Evolutionary conservation across 1,140 invertebrate species (phyloP).

Genomic region (Oryzaephilus surinamensis): DNA sequence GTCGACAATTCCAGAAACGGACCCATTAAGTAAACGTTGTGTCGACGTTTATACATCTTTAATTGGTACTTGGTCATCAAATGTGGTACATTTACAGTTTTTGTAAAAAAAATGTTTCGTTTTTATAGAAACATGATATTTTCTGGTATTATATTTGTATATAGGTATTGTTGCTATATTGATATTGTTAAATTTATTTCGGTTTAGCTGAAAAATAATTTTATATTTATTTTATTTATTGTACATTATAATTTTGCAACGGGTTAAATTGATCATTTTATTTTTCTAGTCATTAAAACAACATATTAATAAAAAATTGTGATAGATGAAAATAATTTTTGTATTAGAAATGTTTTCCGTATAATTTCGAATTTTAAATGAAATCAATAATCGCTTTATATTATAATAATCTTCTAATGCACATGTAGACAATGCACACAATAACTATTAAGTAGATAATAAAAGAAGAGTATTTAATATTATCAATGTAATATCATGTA

Average conservation of each 20-base stretch:
- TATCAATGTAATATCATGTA: not conserved
- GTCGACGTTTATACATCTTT: constrained; percentile 29
- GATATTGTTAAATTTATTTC: constrained; percentile 6
- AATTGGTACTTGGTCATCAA: constrained; percentile 20
- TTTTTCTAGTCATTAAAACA: constrained; percentile 3
- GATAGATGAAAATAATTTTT: constrained; percentile 10
- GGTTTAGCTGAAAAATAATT: constrained; percentile 2
- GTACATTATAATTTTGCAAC: too few species aligned
- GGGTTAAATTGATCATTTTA: constrained; percentile 3
- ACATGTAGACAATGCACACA: constrained; percentile 23
- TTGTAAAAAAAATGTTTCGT: too few species aligned
- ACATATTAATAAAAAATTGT: constrained; percentile 5
- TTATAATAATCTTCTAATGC: constrained; percentile 8
- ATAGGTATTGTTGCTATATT: constrained; percentile 1
- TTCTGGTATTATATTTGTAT: constrained; percentile 4
- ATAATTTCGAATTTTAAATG: too few species aligned
- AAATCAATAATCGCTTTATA: constrained; percentile 6
- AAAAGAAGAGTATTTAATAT: not conserved
- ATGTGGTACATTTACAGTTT: constrained; percentile 27
- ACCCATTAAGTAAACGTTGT: constrained; percentile 32
- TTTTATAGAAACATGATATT: too few species aligned
- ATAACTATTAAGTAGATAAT: not conserved
- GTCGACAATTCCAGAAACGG: constrained; percentile 32
- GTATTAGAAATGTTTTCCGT: constrained; percentile 4
- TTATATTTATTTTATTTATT: constrained; percentile 7